Evolutionary conservation across 2,797 vertebrate species (phyloP), one percentile per base, ranked within the genome.

Genomic region (Clarias laeviceps): DNA sequence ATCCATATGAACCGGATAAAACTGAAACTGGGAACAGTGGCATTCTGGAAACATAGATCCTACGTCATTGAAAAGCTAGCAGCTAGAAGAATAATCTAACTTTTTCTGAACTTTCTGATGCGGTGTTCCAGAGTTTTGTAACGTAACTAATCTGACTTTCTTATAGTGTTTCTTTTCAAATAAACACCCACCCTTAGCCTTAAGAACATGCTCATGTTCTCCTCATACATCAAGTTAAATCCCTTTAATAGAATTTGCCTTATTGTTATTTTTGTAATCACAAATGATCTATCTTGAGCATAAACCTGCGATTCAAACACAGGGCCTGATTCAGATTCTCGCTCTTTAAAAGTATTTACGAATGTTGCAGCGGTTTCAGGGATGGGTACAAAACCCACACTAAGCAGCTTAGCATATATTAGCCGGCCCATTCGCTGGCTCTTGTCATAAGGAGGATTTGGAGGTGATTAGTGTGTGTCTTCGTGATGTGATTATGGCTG

Each of bases 381-480:
- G 73, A 40, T 62, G 70, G 59, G 37, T 50, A 78, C 68, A 59
- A 59, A 82, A 57, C 81, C 64, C 50, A 17, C 54, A 45, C 84
- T 83, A 84, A 84, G 80, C 81, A 73, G 87, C 90, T 92, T 90
- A 91, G 82, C 89, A 91, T 91, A 88, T 82, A 89, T 88, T 80
- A 83, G 74, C 59, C 22, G 17, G 45, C 24, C 50, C n/a, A 50
- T 69, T 90, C 87, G 70, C 82, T 72, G 74, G n/a, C 17, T 80
- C 83, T 80, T 59, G 83, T 91, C 79, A 85, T 84, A 70, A 82
- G 40, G 66, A 82, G 80, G 85, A 87, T 88, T 87, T 83, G 27
- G 82, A 81, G 85, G 91, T 91, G 90, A 92, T 91, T 91, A 90
- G 88, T 84, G 87, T 90, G 89, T 88, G 89, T 90, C 89, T 83